Base-by-base conservation (phyloP, 2,888 invertebrate species). In the Diplolepis rosae region DNA sequence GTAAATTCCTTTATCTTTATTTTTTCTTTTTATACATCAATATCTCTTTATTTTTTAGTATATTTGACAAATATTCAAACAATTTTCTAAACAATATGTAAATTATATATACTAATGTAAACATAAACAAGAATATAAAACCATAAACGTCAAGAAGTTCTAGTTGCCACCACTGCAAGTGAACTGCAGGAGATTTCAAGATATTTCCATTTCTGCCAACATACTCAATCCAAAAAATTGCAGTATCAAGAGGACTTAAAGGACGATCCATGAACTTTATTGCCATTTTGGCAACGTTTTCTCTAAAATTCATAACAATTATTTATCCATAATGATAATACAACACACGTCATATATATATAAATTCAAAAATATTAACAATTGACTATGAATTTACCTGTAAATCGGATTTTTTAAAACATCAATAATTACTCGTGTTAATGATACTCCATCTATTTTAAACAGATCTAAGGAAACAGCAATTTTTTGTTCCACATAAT, bases 201-300 rank as follows among this genome's bases (percentile, higher is more conserved):
- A 89, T 85, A 1, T 79, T 74, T 0, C 90, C 90, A 75, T 90
- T 87, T 50, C 89, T 82, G 6, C 87, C 91, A 0, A 93, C 92
- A 82, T 93, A 91, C 82, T 94, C 93, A 27, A 92, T 90, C 94
- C 93, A 94, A 89, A 92, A 92, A 7, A 92, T 88, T 9, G 94
- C 90, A 6, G 91, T 91, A 24, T 91, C 91, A 28, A 92, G 87
- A 0, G 93, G 91, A 3, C 90, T 86, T 73, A 91, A 86, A 0
- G 91, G 91, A 0, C 93, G 90, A 79, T 92, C 92, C 39, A 89
- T 35, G 18, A 79, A 77, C 3, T 69, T 7, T 5, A 50, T 61
- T 28, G 4, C 45, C 2, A 28, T 22, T 27, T 2, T n/a, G n/a
- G 28, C 4, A 35, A 32, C 6, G 13, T 45, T 18, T 2, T 39